phyloP scores from a whole-genome alignment of 2,888 invertebrate genomes.

The Lycia hirtaria region DNA sequence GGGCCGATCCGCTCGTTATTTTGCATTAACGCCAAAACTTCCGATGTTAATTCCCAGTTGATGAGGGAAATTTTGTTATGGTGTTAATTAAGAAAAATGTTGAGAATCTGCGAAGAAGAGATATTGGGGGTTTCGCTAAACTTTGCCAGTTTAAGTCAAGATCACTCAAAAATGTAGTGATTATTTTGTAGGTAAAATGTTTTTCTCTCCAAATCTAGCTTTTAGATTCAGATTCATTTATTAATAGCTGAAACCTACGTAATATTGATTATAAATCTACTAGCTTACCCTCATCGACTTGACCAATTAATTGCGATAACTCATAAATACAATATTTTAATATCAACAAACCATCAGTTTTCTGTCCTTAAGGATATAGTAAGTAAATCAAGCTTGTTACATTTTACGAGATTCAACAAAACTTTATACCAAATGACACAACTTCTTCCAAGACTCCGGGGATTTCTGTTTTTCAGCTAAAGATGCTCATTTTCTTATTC shows the following conservation, averaged over 20 bases:
- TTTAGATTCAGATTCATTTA: too few relatives aligned
- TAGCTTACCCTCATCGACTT: too few relatives aligned
- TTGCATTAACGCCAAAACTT: conserved; percentile 78
- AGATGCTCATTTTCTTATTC: conserved; percentile 21
- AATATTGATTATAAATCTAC: too few relatives aligned
- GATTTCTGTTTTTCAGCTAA: conserved; percentile 16
- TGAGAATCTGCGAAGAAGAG: conserved; percentile 35
- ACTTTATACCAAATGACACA: conserved; percentile 9
- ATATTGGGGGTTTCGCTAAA: conserved; percentile 23
- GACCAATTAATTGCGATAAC: too few relatives aligned
- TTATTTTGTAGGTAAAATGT: neutral
- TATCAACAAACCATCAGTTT: too few relatives aligned
- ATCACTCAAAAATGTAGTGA: neutral
- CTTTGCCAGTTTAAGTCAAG: neutral
- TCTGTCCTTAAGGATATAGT: too few relatives aligned
- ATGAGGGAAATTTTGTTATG: conserved; percentile 69
- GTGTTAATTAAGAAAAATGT: conserved; percentile 64
- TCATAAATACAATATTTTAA: too few relatives aligned
- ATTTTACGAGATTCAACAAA: neutral
- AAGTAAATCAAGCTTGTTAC: neutral
- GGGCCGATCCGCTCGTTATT: conserved; percentile 76
- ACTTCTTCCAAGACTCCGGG: conserved; percentile 8
- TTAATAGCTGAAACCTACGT: too few relatives aligned
- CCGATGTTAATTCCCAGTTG: conserved; percentile 65
- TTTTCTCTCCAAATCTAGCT: too few relatives aligned